phyloP scores from a whole-genome alignment of 1,140 invertebrate genomes.

The Eufriesea mexicana region DNA sequence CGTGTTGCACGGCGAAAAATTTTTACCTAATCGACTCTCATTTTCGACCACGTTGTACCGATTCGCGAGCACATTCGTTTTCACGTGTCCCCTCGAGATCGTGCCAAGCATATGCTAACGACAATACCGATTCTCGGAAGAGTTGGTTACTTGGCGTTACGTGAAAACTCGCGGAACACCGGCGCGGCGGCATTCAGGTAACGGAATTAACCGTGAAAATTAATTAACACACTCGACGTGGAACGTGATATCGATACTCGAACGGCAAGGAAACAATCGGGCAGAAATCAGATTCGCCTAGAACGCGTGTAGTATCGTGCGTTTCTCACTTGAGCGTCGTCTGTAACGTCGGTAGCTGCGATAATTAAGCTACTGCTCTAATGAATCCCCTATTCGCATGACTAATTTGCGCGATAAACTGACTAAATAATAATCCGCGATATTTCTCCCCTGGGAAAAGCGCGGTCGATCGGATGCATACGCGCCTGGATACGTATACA shows the following conservation, averaged over 20 bases:
- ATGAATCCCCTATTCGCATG: constrained; percentile 71
- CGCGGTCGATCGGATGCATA: constrained; percentile 60
- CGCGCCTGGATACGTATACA: constrained; percentile 40
- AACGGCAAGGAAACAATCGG: constrained; percentile 54
- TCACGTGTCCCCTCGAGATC: too few species aligned
- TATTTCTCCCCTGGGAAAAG: constrained; percentile 68
- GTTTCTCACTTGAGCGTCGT: constrained; percentile 56
- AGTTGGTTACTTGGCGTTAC: neutral
- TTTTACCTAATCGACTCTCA: too few species aligned
- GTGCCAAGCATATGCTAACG: neutral
- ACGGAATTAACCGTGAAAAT: constrained; percentile 39
- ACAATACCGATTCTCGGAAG: neutral
- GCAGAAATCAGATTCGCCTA: constrained; percentile 55
- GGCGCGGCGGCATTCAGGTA: neutral
- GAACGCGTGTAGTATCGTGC: constrained; percentile 32
- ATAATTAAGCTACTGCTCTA: constrained; percentile 72
- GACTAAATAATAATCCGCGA: constrained; percentile 73
- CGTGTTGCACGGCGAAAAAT: too few species aligned
- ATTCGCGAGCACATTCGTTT: too few species aligned
- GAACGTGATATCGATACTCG: constrained; percentile 6
- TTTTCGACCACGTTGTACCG: too few species aligned
- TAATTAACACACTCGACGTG: constrained; percentile 7
- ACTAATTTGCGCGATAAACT: constrained; percentile 73
- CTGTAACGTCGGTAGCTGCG: constrained; percentile 53
- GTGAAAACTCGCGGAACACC: constrained; percentile 11